Evolutionary conservation across 2,113 vertebrate species (phyloP).

Genomic region (Lamprotornis superbus): DNA sequence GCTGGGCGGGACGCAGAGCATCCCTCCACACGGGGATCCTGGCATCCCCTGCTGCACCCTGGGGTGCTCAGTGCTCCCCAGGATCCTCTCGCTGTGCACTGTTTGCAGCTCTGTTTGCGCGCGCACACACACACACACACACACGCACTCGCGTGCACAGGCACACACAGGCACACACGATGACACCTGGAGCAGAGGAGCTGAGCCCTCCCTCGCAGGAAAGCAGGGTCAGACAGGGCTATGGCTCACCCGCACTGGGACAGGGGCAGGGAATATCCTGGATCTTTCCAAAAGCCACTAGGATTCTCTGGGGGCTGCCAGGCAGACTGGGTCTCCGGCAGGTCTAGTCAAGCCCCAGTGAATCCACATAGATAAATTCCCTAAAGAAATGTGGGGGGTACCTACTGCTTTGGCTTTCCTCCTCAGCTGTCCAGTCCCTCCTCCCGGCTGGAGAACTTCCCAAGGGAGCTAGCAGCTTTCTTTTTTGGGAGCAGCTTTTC

Average conservation of each 20-base stretch:
- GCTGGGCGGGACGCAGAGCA: background rate
- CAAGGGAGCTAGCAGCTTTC: background rate
- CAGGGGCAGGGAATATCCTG: background rate
- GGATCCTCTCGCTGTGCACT: background rate
- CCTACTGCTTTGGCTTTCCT: background rate
- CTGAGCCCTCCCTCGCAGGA: background rate
- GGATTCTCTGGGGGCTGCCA: background rate
- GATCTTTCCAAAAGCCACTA: background rate
- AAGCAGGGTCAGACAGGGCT: background rate
- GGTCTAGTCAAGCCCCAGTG: background rate
- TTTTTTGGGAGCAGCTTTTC: background rate
- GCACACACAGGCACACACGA: accelerated
- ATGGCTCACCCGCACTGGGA: background rate
- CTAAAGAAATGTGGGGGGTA: background rate
- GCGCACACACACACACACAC: background rate
- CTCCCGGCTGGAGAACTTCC: background rate
- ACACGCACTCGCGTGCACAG: too few species aligned
- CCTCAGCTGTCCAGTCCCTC: background rate
- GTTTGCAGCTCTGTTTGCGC: background rate
- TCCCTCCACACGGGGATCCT: background rate
- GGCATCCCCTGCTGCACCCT: background rate
- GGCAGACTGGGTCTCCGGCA: background rate
- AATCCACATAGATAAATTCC: background rate
- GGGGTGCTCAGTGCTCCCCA: background rate
- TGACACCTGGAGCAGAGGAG: background rate